Percentiles rank a stretch among this genome's conserved stretches.
Evolutionary conservation across 2,113 vertebrate genomes (phyloP).

Genomic region (Cercopithecus mona): DNA sequence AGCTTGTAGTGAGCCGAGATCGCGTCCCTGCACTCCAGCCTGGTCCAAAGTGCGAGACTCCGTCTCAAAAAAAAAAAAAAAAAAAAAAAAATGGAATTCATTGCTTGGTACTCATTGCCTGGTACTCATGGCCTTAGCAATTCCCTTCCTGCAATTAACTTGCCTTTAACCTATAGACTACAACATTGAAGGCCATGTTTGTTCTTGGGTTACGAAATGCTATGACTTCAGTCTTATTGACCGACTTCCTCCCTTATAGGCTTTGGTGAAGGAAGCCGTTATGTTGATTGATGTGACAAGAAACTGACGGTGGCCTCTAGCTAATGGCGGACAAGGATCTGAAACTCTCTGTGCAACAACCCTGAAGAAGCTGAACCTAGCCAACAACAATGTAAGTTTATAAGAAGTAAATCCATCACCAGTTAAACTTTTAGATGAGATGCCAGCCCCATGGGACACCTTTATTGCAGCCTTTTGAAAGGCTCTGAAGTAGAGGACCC

Average conservation of each 20-base stretch:
- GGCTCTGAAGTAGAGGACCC: background rate
- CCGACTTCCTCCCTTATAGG: background rate
- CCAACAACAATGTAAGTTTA: background rate
- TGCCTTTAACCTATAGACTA: background rate
- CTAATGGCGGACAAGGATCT: background rate
- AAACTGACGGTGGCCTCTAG: background rate
- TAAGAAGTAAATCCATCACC: background rate
- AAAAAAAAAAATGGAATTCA: too few species aligned
- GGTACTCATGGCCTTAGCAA: background rate
- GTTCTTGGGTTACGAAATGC: background rate
- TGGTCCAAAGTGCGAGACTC: too few species aligned
- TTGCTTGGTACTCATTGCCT: background rate
- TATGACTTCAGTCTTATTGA: background rate
- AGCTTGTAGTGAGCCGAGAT: too few species aligned
- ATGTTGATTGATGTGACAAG: background rate
- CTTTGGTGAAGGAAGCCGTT: background rate
- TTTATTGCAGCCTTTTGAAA: background rate
- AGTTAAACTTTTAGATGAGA: background rate
- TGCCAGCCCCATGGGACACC: fast-evolving
- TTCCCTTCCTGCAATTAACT: background rate
- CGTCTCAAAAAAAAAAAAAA: too few species aligned
- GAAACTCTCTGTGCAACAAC: background rate
- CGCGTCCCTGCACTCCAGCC: too few species aligned
- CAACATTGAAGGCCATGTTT: background rate
- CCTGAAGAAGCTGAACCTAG: background rate